These are phyloP conservation scores for Neotoma lepida DNA, from an alignment of 2,113 vertebrate genomes.

Conservation along the genomic window DNA sequence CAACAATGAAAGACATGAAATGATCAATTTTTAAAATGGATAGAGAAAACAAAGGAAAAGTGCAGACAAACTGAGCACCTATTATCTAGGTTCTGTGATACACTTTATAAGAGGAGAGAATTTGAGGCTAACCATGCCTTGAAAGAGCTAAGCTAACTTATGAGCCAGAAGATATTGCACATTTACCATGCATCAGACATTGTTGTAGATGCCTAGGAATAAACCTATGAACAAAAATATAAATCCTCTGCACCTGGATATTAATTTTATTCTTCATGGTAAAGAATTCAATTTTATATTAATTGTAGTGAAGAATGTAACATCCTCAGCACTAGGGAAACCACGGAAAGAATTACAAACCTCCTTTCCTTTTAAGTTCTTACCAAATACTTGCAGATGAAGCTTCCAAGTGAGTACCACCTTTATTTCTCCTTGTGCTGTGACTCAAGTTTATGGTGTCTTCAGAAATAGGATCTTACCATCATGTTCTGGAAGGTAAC, in stretches of 20 bases:
- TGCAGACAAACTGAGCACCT: neutral
- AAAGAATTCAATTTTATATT: too few species aligned
- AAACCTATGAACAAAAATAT: neutral
- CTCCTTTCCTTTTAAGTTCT: neutral
- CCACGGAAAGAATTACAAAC: neutral
- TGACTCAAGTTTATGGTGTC: neutral
- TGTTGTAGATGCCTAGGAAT: neutral
- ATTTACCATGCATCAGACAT: neutral
- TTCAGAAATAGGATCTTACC: neutral
- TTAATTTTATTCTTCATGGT: too few species aligned
- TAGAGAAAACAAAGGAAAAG: neutral
- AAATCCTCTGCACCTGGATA: neutral
- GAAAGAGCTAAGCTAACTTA: neutral
- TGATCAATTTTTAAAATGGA: neutral
- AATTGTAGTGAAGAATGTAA: neutral
- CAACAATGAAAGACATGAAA: neutral
- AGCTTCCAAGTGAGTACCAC: neutral
- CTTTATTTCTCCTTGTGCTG: neutral
- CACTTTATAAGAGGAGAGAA: neutral
- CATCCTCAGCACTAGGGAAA: neutral
- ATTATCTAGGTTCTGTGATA: neutral
- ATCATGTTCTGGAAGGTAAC: neutral
- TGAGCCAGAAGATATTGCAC: neutral
- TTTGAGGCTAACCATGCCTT: neutral
- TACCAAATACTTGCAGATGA: neutral